phyloP scores from a whole-genome alignment of 2,888 invertebrate species.

The Drepanosiphum platanoidis region DNA sequence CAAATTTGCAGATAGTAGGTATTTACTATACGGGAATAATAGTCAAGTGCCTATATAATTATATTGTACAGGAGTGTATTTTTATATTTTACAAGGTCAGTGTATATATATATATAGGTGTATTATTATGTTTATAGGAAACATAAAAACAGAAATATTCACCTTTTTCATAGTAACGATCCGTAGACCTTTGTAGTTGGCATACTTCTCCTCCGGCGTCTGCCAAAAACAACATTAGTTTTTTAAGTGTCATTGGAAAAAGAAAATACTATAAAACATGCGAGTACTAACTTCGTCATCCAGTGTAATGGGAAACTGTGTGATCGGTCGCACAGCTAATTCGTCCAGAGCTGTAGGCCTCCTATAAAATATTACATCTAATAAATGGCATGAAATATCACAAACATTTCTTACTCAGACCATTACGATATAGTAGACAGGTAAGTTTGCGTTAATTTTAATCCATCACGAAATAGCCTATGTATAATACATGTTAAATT shows the following conservation, averaged over 20 bases:
- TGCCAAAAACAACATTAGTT: conserved; percentile 66
- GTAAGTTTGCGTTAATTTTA: not conserved
- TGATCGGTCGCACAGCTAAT: conserved; percentile 88
- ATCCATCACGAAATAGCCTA: not conserved
- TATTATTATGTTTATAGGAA: conserved; percentile 21
- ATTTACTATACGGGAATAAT: conserved; percentile 25
- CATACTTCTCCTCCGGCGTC: conserved; percentile 77
- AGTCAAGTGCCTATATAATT: not conserved
- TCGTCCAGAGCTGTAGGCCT: conserved; percentile 79
- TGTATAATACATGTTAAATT: not conserved
- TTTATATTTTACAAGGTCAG: conserved; percentile 49
- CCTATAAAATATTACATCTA: conserved; percentile 70
- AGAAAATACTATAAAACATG: not conserved
- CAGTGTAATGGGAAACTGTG: conserved; percentile 84
- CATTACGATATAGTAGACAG: not conserved
- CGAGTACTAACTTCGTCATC: conserved; percentile 79
- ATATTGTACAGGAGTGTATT: conserved; percentile 18
- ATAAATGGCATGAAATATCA: not conserved
- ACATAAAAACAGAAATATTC: conserved; percentile 65
- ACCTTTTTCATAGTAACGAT: conserved; percentile 88
- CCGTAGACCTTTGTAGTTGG: conserved; percentile 81
- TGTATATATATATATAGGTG: not conserved
- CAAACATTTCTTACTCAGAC: not conserved
- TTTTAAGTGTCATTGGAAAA: not conserved
- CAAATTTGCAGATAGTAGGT: not conserved